phyloP scores from a whole-genome alignment of 2,888 invertebrate genomes.

The Drepanosiphum platanoidis region DNA sequence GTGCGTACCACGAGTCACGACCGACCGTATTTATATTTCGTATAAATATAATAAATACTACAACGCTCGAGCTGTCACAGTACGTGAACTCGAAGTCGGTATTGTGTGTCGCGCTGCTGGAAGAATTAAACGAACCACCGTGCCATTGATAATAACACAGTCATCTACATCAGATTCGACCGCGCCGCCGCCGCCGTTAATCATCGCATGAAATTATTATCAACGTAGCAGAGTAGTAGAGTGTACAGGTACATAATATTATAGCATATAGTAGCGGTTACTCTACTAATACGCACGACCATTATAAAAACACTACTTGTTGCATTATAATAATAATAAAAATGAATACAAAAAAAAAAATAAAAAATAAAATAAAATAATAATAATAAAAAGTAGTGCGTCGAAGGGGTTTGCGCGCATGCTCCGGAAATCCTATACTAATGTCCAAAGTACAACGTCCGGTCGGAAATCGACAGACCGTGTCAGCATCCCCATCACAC shows the following conservation, averaged over 20 bases:
- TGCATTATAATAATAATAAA: conserved; percentile 45
- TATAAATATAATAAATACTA: background rate
- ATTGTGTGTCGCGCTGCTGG: conserved; percentile 10
- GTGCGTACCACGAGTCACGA: no score
- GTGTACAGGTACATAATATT: background rate
- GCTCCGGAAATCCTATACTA: conserved; percentile 62
- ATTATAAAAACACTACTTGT: conserved; percentile 47
- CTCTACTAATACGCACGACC: conserved; percentile 22
- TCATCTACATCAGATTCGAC: conserved; percentile 46
- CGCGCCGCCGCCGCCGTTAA: background rate
- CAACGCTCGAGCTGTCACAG: conserved; percentile 51
- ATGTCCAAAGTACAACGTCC: conserved; percentile 61
- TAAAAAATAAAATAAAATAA: conserved; percentile 17
- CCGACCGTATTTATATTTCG: no score
- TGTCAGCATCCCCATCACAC: conserved; percentile 59
- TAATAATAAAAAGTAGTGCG: conserved; percentile 23
- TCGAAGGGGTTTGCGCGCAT: conserved; percentile 58
- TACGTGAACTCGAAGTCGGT: conserved; percentile 42
- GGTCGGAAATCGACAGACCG: conserved; percentile 57
- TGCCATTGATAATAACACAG: conserved; percentile 61
- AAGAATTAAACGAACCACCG: conserved; percentile 60
- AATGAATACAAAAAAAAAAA: conserved; percentile 4
- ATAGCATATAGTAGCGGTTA: background rate
- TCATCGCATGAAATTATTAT: conserved; percentile 18
- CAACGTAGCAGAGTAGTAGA: background rate